Conservation (phyloP, 92 coral and sea anemone species). For the Isaurus tuberculatus region DNA sequence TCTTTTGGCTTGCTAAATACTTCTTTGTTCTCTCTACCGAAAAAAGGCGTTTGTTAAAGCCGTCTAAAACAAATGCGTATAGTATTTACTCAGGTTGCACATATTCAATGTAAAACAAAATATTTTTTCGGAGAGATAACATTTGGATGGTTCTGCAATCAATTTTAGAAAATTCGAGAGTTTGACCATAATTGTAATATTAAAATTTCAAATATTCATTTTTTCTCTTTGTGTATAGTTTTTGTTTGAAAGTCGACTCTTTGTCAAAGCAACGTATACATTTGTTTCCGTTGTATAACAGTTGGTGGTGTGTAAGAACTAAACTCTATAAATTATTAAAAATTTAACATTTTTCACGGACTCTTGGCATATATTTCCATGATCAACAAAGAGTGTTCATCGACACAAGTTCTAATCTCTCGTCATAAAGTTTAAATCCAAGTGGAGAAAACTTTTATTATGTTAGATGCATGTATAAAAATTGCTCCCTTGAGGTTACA, state of each 20-base stretch:
- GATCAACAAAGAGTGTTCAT: too few species aligned
- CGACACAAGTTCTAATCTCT: too few species aligned
- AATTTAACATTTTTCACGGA: too few species aligned
- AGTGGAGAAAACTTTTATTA: too few species aligned
- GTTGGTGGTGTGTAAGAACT: not conserved
- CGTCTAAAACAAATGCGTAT: not conserved
- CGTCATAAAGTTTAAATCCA: too few species aligned
- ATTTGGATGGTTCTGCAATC: not conserved
- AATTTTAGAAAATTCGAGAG: slow-evolving; percentile 1
- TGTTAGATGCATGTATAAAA: too few species aligned
- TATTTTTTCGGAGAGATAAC: not conserved
- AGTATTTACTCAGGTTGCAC: not conserved
- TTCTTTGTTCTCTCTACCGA: not conserved
- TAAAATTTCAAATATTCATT: not conserved
- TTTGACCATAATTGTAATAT: not conserved
- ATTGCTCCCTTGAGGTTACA: too few species aligned
- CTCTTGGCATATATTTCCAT: too few species aligned
- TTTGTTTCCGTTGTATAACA: not conserved
- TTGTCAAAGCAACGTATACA: not conserved
- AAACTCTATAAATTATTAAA: not conserved
- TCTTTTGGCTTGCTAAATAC: not conserved
- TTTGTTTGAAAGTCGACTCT: not conserved
- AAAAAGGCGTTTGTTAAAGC: not conserved
- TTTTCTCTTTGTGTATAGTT: not conserved
- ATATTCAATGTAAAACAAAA: not conserved